Conservation (phyloP, 1,140 invertebrate genomes). For the Oncopeltus fasciatus region DNA sequence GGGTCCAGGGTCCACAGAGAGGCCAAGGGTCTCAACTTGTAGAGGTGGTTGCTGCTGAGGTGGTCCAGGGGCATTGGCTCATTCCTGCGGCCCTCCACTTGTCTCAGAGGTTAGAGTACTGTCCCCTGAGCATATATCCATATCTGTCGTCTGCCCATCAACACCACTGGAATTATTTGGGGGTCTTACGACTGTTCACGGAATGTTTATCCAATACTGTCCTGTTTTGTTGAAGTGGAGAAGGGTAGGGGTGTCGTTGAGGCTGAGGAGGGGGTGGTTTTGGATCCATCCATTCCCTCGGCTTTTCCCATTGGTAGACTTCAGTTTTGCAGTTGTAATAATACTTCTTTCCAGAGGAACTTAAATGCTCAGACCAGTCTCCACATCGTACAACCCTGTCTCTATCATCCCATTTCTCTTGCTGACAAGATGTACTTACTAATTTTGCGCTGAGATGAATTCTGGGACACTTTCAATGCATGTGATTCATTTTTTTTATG, state of each 20-base stretch:
- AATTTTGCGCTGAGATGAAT: slow-evolving; percentile 41
- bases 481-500: slow-evolving; percentile 42
- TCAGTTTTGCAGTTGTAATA: slow-evolving; percentile 97
- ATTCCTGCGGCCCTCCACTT: slow-evolving; percentile 2
- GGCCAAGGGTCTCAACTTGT: slow-evolving; percentile 21
- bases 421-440: slow-evolving; percentile 44
- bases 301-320: slow-evolving; percentile 96
- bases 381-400: slow-evolving; percentile 57
- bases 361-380: slow-evolving; percentile 95
- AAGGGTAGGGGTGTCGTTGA: background rate
- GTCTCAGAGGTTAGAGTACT: slow-evolving; percentile 63
- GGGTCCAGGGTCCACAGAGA: slow-evolving; percentile 33
- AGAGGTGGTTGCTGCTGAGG: slow-evolving; percentile 15
- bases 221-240: slow-evolving; percentile 8
- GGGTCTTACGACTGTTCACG: slow-evolving; percentile 11
- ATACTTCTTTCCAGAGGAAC: slow-evolving; percentile 90
- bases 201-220: slow-evolving; percentile 19
- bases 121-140: slow-evolving; percentile 75
- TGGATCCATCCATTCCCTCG: slow-evolving; percentile 73
- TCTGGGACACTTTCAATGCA: slow-evolving; percentile 42
- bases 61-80: slow-evolving; percentile 18
- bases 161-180: background rate
- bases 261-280: background rate
- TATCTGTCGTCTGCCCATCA: slow-evolving; percentile 42
- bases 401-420: slow-evolving; percentile 37